A percentile compares a stretch with the other conserved stretches of the same genome.
These are phyloP conservation scores for Pseudocheirus occidentalis DNA, from an alignment of 2,797 vertebrate genomes.

Conservation along the genomic window DNA sequence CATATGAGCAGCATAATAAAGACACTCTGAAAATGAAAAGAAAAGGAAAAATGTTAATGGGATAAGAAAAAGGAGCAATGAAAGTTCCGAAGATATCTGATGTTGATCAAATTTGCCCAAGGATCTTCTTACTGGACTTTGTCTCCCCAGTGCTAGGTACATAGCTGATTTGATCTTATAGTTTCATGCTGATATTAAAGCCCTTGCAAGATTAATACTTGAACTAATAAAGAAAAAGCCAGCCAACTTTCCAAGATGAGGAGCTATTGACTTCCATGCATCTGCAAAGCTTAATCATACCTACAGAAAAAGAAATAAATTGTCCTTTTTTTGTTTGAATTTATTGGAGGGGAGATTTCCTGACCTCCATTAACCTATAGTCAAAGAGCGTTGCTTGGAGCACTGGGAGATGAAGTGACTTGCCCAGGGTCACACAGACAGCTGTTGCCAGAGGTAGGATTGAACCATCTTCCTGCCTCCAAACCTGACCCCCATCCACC, in stretches of 20 bases:
- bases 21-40: not conserved
- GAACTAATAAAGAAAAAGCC: not conserved
- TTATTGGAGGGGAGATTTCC: not conserved
- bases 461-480: not conserved
- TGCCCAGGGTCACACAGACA: not conserved
- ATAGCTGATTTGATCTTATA: not conserved
- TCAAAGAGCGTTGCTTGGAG: not conserved
- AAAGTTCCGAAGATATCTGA: not conserved
- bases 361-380: not conserved
- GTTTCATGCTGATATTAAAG: not conserved
- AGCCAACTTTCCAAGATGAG: not conserved
- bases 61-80: not conserved
- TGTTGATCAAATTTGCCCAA: not conserved
- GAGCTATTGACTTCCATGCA: not conserved
- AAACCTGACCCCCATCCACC: not conserved
- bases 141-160: not conserved
- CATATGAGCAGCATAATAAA: not conserved
- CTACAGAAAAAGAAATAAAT: not conserved
- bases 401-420: not conserved
- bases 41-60: not conserved
- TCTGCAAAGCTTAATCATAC: not conserved
- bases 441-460: not conserved
- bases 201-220: not conserved
- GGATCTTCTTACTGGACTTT: not conserved
- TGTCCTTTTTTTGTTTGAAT: not conserved